Percentiles rank a stretch among this genome's conserved stretches.
Evolutionary conservation across 2,113 vertebrate species (phyloP).

Genomic region (Montifringilla adamsi): DNA sequence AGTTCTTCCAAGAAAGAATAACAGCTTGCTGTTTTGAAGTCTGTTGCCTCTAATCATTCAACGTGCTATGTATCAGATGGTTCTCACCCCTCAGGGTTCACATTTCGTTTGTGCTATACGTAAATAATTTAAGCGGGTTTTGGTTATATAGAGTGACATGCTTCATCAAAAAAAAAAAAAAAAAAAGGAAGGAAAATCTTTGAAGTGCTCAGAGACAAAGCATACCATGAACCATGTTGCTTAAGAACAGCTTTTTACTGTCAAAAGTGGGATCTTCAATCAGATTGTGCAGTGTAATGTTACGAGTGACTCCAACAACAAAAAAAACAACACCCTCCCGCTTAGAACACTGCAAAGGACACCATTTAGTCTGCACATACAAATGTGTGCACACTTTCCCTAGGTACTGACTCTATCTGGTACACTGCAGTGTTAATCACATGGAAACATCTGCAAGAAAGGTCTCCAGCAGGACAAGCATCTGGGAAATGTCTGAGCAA

Average conservation of each 20-base stretch:
- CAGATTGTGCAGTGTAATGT: neutral
- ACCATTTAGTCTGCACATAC: neutral
- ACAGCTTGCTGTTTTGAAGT: neutral
- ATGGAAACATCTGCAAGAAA: neutral
- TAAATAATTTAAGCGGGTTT: constrained; percentile 14
- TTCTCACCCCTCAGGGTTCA: neutral
- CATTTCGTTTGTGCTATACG: neutral
- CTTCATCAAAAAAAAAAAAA: neutral
- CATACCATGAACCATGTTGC: neutral
- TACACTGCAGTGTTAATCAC: neutral
- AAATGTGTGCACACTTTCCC: neutral
- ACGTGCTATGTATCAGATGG: rapidly evolving
- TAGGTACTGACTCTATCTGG: neutral
- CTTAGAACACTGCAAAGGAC: neutral
- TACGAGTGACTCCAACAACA: neutral
- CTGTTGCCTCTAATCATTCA: neutral
- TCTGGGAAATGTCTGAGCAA: neutral
- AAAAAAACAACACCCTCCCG: neutral
- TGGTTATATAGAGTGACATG: neutral
- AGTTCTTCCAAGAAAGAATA: neutral
- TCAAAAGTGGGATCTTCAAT: neutral
- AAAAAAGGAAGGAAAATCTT: neutral
- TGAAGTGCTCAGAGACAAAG: neutral
- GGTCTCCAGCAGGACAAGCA: neutral
- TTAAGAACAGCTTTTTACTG: neutral